Evolutionary conservation across 2,888 invertebrate genomes (phyloP), one percentile per base, ranked within the genome.

Genomic region (Drosophila dives): DNA sequence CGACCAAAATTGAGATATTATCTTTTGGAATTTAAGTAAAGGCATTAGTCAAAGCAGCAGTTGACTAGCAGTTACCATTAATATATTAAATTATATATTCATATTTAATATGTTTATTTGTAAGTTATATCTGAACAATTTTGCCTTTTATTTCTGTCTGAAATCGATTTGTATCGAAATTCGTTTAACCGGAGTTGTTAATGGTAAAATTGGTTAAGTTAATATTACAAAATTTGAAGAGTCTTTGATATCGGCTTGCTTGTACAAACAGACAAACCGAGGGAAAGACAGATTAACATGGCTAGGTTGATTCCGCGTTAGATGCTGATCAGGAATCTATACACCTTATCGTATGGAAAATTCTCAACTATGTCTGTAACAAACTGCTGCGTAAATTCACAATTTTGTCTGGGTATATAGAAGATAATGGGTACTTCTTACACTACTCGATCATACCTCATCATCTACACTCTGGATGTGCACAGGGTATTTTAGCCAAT

Each of bases 401-500:
- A 2, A 15, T 11, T 12, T 11, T 20, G 1, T 12, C 6, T 1
- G 6, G 6, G 42, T 6, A 20, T 12, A 42, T 2, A 6, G 12
- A 5, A 42, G 6, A 12, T 6, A 42, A 20, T 20, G 20, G 12
- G 12, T 6, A 20, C 42, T 20, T 45, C 20, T 45, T 49, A 29
- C 23, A 49, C 26, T 17, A 11, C 26, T 26, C 5, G 49, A 15
- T 29, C 26, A 49, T 50, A n/a, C 50, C 50, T n/a, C 1, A 0
- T 6, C 29, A n/a, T 29, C 5, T n/a, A 6, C 29, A 26, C 12
- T 15, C 10, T 42, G 2, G 29, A 34, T 23, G 12, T 32, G 11
- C 42, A 26, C 11, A 58, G 61, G 72, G 67, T 73, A 53, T 12
- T 17, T 20, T 0, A 1, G 32, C n/a, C 23, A 11, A 64, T 45